Base-by-base conservation (phyloP, 1,140 invertebrate species). In the Penaeus japonicus region DNA sequence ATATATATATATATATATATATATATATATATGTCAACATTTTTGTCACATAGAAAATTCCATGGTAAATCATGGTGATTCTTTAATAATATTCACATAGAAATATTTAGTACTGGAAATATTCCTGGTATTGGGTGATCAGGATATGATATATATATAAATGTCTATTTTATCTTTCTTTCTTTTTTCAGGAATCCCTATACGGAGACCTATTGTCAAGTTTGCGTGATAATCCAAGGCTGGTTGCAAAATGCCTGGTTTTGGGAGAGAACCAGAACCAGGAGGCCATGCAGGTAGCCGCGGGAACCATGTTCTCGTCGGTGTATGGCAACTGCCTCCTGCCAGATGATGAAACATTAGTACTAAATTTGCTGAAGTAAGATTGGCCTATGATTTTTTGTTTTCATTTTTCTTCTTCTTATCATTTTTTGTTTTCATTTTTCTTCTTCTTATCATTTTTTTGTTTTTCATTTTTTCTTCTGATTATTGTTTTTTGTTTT, bases 321-420 rank as follows among this genome's bases (percentile, higher is more conserved):
- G 92, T 99, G 0, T 99, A 97, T 92, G 96, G 95, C 73, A 96
- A 95, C 92, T 96, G 95, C 91, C 94, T 96, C 90, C 94, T 96
- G 90, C 95, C 95, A 24, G 95, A 96, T 90, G 98, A 99, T 93
- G 96, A 97, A 91, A 94, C 95, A 54, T 94, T 95, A 75, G 94
- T 97, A 53, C 92, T 98, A 5, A 95, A 95, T 85, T 93, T 98
- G 35, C 92, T 95, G 82, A 93, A 93, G 89, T 92, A 93, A 89
- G 78, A 79, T 27, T 80, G 15, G 18, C 57, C 27, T 18, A 10
- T 39, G 15, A 30, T 32, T 83, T 70, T 35, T 80, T 0, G 47
- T 12, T 35, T 70, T 30, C 18, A 0, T 22, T 84, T 4, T 57
- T 70, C 18, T 17, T 17, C 22, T 15, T 17, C n/a, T 84, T 32